Evolutionary conservation across 1,140 invertebrate genomes (phyloP).

Genomic region (Drosophila asahinai): DNA sequence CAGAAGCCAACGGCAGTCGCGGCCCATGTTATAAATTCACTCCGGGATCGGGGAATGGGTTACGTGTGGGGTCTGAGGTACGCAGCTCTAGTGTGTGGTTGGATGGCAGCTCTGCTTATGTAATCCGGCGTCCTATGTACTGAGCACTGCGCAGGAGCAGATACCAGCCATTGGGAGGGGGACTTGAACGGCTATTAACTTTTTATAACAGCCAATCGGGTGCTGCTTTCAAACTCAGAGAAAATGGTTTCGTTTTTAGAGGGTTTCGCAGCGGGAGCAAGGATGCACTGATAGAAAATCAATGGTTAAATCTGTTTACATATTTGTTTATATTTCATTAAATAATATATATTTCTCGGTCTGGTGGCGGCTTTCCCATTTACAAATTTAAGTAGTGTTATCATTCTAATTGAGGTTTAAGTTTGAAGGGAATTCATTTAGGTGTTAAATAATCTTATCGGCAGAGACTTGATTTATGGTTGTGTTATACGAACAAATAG

Average conservation of each 20-base stretch:
- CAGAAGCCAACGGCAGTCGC: conserved; percentile 77
- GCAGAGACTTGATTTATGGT: background rate
- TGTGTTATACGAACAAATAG: background rate
- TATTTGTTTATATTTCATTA: background rate
- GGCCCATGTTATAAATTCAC: conserved; percentile 64
- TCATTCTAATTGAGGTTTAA: background rate
- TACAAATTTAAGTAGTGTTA: background rate
- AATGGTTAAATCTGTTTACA: too few relatives aligned
- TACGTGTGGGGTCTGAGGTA: background rate
- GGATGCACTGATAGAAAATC: conserved; percentile 37
- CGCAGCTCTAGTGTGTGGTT: conserved; percentile 48
- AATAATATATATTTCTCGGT: background rate
- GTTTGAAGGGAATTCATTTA: background rate
- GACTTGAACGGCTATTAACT: conserved; percentile 36
- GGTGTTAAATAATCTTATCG: background rate
- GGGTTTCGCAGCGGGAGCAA: conserved; percentile 4
- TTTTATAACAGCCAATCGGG: conserved; percentile 68
- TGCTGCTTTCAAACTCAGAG: conserved; percentile 32
- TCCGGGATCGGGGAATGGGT: conserved; percentile 14
- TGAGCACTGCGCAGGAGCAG: conserved; percentile 68
- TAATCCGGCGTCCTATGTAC: conserved; percentile 61
- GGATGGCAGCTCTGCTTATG: conserved; percentile 57
- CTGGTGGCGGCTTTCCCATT: too few relatives aligned
- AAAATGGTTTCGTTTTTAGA: conserved; percentile 63
- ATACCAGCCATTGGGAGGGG: conserved; percentile 13